These are phyloP conservation scores for human (Homo sapiens) DNA, from an alignment of 2,113 vertebrate species.

Conservation along the genomic window GRCh38 chr11:7257001-7257500, in stretches of 20 bases:
- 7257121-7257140: not conserved
- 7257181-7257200: not conserved
- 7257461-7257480: constrained; percentile 31
- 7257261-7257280: not conserved
- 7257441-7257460: constrained; percentile 56
- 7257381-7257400: not conserved
- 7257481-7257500: constrained; percentile 58
- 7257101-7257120: not conserved
- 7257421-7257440: constrained; percentile 42
- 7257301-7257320: constrained; percentile 4
- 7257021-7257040: not conserved
- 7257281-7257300: constrained; percentile 36
- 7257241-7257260: not conserved
- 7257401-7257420: constrained; percentile 33
- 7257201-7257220: constrained; percentile 42
- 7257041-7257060: not conserved
- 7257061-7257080: not conserved
- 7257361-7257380: not conserved
- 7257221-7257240: not conserved
- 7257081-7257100: not conserved
- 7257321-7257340: constrained; percentile 15
- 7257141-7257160: not conserved
- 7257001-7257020: not conserved
- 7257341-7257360: constrained; percentile 39
- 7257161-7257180: not conserved